Base-by-base conservation (phyloP, 2,113 vertebrate species). In the Neodontobutis hainanensis region DNA sequence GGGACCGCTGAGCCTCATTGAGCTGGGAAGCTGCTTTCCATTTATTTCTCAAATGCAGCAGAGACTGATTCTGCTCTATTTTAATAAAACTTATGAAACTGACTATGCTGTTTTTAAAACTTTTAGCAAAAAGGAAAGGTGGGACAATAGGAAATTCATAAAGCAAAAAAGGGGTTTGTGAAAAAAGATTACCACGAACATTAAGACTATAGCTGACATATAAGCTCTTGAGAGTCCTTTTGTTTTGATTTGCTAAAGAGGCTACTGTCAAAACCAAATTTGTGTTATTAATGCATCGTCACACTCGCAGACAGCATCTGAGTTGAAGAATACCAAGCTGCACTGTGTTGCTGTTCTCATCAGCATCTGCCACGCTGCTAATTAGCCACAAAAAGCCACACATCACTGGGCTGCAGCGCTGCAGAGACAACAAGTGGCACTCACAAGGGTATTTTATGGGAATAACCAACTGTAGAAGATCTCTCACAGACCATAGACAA, bases 321-420 rank as follows among this genome's bases (percentile, higher is more conserved):
- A 53, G 32, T 53, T 35, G 51, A 8, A 36, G 52, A 36, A 77
- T 62, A 75, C 63, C 53, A 65, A 75, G 83, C 61, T 68, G 56
- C 36, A 66, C 83, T 75, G 79, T 38, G 53, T 70, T 61, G 69
- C 61, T 75, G 45, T 56, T 61, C 81, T 83, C 84, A 80, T 82
- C 83, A 89, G 89, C 89, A 90, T 89, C 89, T 91, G 86, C 77
- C 81, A 80, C 82, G 49, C 65, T 67, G 70, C 80, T 92, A 92
- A 92, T 92, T 91, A 89, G 87, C 69, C 70, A 60, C 68, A 52
- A 65, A 84, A 82, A 83, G 81, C 77, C 80, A 90, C 90, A 89
- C 90, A 86, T 89, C 87, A 72, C 65, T 85, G 85, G 79, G 82
- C 75, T 85, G 80, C 81, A 85, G 86, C 8, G 51, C 76, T 73